These are phyloP conservation scores for Tragulus kanchil DNA, from an alignment of 2,113 vertebrate species.

Conservation along the genomic window DNA sequence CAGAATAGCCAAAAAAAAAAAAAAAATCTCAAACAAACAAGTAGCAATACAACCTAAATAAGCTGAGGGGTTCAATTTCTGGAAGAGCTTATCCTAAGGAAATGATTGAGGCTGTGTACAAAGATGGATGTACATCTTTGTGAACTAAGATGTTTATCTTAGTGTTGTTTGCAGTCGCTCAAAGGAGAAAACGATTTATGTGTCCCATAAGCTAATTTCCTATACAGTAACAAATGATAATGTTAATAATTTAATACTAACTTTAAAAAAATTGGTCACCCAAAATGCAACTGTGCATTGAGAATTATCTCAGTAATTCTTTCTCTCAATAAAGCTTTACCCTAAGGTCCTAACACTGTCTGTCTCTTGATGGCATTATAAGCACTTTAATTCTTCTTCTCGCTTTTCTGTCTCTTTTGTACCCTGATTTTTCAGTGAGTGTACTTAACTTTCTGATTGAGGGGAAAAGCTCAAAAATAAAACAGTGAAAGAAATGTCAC, in stretches of 20 bases:
- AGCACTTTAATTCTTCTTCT: conserved; percentile 24
- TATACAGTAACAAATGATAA: conserved; percentile 9
- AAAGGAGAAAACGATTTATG: not conserved
- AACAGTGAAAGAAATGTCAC: conserved; percentile 18
- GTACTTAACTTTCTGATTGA: conserved; percentile 48
- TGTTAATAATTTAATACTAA: not conserved
- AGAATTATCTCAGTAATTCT: not conserved
- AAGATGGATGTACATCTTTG: conserved; percentile 8
- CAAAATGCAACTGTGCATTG: not conserved
- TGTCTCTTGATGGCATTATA: not conserved
- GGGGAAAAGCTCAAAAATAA: not conserved
- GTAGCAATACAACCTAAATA: not conserved
- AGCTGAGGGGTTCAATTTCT: not conserved
- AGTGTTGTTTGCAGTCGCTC: not conserved
- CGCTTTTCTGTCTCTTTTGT: conserved; percentile 7
- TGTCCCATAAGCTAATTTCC: not conserved
- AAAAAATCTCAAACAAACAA: not conserved
- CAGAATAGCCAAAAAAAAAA: too few species aligned
- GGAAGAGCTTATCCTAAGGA: not conserved
- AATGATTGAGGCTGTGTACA: not conserved
- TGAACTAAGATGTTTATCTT: not conserved
- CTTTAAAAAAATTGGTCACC: not conserved
- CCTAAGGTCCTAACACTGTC: not conserved
- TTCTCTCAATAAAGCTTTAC: not conserved
- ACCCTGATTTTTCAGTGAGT: conserved; percentile 26